Conservation (phyloP, 2,113 vertebrate species). For the Maccullochella peelii region DNA sequence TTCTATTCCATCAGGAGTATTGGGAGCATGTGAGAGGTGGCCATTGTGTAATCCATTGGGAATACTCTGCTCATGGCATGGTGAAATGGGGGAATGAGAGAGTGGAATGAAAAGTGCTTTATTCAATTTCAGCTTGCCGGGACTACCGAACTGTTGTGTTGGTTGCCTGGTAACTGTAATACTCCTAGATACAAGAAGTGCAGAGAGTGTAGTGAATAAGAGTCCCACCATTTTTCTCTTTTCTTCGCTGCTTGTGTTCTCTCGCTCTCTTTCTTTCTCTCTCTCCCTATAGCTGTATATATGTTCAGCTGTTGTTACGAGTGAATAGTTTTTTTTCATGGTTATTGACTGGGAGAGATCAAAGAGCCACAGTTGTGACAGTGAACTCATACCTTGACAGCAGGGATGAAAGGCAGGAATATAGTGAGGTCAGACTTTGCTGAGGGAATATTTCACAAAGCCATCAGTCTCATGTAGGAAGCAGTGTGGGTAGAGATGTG, state of each 20-base stretch:
- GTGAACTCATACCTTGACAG: conserved; percentile 55
- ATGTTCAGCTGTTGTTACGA: conserved; percentile 7
- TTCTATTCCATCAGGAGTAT: conserved; percentile 39
- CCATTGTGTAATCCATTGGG: conserved; percentile 60
- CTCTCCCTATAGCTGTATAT: not conserved
- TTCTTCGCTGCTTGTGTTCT: conserved; percentile 27
- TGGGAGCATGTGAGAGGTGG: conserved; percentile 35
- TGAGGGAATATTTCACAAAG: conserved; percentile 63
- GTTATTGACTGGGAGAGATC: conserved; percentile 52
- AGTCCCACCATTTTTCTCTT: conserved; percentile 42
- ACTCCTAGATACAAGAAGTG: conserved; percentile 61
- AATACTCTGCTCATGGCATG: conserved; percentile 63
- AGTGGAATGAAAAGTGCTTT: conserved; percentile 74
- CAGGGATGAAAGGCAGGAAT: conserved; percentile 60
- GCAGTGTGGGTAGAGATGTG: conserved; percentile 40
- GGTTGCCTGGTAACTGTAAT: conserved; percentile 80
- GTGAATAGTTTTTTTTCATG: conserved; percentile 2
- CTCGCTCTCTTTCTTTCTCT: not conserved
- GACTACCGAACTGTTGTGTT: conserved; percentile 72
- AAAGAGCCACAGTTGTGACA: conserved; percentile 61
- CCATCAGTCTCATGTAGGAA: conserved; percentile 56
- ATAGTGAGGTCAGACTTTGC: conserved; percentile 58
- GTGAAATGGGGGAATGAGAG: conserved; percentile 57
- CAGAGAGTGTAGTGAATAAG: conserved; percentile 47
- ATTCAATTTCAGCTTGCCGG: conserved; percentile 72